phyloP scores from a whole-genome alignment of 2,113 vertebrate genomes.

The Heterocephalus glaber region DNA sequence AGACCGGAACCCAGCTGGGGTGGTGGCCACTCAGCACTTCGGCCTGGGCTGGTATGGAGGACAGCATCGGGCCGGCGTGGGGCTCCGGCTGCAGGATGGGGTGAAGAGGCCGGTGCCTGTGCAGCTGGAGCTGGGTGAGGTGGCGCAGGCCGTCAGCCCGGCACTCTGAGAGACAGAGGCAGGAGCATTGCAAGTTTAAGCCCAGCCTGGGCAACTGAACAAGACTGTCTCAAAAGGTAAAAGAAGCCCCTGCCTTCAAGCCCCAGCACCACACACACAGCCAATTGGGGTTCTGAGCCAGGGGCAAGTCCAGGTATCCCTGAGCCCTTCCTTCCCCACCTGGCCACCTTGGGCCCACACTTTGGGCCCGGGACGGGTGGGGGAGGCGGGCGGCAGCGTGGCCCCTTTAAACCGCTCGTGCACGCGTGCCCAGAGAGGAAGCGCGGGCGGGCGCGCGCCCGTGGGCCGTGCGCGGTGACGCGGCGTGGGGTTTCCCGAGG shows the following conservation, averaged over 20 bases:
- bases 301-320: not conserved
- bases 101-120: not conserved
- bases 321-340: not conserved
- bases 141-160: not conserved
- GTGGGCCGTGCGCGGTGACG: slow-evolving; percentile 72
- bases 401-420: slow-evolving; percentile 65
- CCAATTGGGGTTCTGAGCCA: not conserved
- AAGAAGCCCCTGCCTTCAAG: not conserved
- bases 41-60: not conserved
- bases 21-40: not conserved
- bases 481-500: slow-evolving; percentile 83
- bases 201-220: not conserved
- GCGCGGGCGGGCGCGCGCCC: slow-evolving; percentile 29
- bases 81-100: not conserved
- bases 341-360: not conserved
- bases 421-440: slow-evolving; percentile 60
- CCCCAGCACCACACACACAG: not conserved
- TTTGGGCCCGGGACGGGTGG: no score
- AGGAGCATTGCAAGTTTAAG: not conserved
- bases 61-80: not conserved
- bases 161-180: not conserved
- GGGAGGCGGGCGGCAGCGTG: not conserved
- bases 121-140: not conserved
- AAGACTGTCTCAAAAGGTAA: not conserved
- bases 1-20: not conserved